Evolutionary conservation across 2,797 vertebrate species (phyloP), one percentile per base, ranked within the genome.

Genomic region (Trichosurus vulpecula): DNA sequence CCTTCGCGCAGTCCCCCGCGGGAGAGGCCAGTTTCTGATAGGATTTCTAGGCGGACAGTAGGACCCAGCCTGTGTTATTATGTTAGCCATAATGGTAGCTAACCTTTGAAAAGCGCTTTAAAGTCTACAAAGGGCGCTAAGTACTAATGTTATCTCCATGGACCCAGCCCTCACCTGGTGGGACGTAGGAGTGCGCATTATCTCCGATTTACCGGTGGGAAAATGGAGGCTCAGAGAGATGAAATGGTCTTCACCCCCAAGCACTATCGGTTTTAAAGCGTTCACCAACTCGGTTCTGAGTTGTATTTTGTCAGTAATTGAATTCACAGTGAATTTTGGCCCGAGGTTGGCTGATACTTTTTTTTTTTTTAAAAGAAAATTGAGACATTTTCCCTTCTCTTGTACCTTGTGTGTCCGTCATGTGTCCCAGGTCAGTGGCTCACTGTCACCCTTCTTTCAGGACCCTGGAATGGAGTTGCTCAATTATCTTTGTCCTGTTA

Each of bases 1-100:
- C 96, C 97, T 97, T 10, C 97, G 98, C 97, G 96, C 98, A 98
- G 97, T 97, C 98, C 96, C 97, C 98, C 97, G 97, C 98, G 4
- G 98, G 95, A 97, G 97, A 98, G 98, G 98, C 95, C 94, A 27
- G 35, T 47, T 81, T 81, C n/a, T 47, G 19, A 41, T 22, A 10
- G 66, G 6, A 10, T 81, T n/a, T 81, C 66, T 47, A 47, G 41
- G 74, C 8, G 1, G 19, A 3, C n/a, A 74, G 41, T 3, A 13
- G 19, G n/a, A 25, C 22, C 19, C 22, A n/a, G n/a, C n/a, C n/a
- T n/a, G n/a, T n/a, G n/a, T n/a, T n/a, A n/a, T n/a, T n/a, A n/a
- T n/a, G n/a, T n/a, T n/a, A n/a, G n/a, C n/a, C n/a, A n/a, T n/a
- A n/a, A 53, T 0, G 31, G 52, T n/a, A 54, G 22, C 53, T 10